These are phyloP conservation scores for Pogoniulus pusillus DNA, from an alignment of 2,797 vertebrate genomes.

Conservation along the genomic window DNA sequence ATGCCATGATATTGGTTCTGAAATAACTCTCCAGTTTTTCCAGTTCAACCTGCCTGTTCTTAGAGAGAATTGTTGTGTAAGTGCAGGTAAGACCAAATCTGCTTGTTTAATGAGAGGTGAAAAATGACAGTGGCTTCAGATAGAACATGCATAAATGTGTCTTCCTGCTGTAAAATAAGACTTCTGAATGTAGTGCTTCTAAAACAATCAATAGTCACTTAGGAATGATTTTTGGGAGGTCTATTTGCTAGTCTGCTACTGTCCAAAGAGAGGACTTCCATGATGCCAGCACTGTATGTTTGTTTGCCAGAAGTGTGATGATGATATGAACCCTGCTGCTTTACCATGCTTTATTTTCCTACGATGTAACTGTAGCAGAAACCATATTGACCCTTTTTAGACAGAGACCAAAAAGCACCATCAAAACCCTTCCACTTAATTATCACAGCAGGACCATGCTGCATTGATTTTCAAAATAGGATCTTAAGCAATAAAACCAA, in stretches of 20 bases:
- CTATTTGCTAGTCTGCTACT: background rate
- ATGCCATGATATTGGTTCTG: background rate
- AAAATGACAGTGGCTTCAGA: background rate
- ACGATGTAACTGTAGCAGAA: background rate
- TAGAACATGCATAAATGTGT: background rate
- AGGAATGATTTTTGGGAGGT: background rate
- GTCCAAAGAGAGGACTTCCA: background rate
- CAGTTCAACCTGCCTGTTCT: background rate
- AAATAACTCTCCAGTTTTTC: background rate
- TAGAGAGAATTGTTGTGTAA: background rate
- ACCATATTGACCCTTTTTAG: background rate
- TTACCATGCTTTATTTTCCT: background rate
- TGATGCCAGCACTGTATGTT: background rate
- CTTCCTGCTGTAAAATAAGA: background rate
- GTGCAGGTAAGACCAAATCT: background rate
- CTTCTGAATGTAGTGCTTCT: background rate
- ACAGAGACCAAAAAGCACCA: background rate
- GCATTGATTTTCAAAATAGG: background rate
- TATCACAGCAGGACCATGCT: background rate
- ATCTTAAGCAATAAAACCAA: background rate
- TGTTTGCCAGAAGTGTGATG: background rate
- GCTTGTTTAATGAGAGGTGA: slow-evolving; percentile 18
- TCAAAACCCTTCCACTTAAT: background rate
- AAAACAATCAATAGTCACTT: background rate
- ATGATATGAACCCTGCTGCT: background rate